Evolutionary conservation across 2,113 vertebrate species (phyloP), one percentile per base, ranked within the genome.

Genomic region (Pogonocichla stellata): DNA sequence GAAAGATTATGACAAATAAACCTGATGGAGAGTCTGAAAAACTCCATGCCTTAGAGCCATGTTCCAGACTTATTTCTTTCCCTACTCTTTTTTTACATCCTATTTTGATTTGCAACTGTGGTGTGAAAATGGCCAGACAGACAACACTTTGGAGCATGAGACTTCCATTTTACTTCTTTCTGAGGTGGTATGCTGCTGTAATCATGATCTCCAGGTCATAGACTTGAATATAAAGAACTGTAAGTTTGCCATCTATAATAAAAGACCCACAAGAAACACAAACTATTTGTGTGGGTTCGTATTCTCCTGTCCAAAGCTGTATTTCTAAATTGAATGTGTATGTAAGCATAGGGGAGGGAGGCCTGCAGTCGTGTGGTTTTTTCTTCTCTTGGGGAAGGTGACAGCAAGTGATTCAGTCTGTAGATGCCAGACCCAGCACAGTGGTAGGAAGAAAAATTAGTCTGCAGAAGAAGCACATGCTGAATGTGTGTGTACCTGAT

Each of bases 401-500:
- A 51, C 19, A 61, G 36, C 48, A 82, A 64, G 12, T 75, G 51
- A 28, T 38, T 43, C 8, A 22, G 33, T 54, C 33, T 86, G 20
- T 24, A 42, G 29, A 20, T 51, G 26, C 48, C 29, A 80, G 54
- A 40, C 42, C 20, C 2, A 4, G 36, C 25, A 34, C 23, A 47
- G 34, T 26, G 14, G 38, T 12, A 70, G 22, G 31, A 93, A 42
- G 34, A 61, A 93, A 70, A 45, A 48, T 38, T 85, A 10, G 9
- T 70, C n/a, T 84, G 9, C 31, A 53, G 0, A 9, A 89, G 64
- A 80, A 78, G 14, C 42, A 77, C 3, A 2, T 69, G 40, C 24
- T 77, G 45, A 70, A 57, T 25, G 22, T 0, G 0, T 22, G 23
- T 0, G 0, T 50, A 79, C 51, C 48, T 92, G 69, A 90, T 74